Conservation (phyloP, 2,888 invertebrate genomes). For the Lapara coniferarum region DNA sequence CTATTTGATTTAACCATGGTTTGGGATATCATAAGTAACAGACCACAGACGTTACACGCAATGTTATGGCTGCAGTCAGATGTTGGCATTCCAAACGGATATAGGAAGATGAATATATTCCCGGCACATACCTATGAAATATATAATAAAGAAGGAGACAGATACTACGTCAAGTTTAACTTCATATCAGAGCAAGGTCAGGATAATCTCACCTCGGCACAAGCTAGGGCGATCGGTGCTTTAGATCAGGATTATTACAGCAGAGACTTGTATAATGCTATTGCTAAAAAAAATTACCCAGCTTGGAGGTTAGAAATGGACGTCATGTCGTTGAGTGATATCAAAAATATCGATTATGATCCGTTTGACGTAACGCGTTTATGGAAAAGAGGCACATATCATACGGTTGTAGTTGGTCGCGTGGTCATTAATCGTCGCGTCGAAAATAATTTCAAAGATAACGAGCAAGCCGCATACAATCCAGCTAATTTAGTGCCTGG, state of each 20-base stretch:
- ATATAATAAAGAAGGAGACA: slow-evolving; percentile 88
- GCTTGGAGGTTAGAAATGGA: slow-evolving; percentile 67
- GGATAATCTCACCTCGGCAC: slow-evolving; percentile 86
- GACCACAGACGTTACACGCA: slow-evolving; percentile 91
- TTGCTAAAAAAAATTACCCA: slow-evolving; percentile 84
- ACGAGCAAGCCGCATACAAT: slow-evolving; percentile 58
- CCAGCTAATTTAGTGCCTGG: slow-evolving; percentile 69
- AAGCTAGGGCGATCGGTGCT: slow-evolving; percentile 85
- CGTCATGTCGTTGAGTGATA: slow-evolving; percentile 52
- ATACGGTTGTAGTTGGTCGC: slow-evolving; percentile 56
- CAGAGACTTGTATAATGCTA: slow-evolving; percentile 93
- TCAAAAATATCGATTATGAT: slow-evolving; percentile 55
- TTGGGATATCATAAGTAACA: slow-evolving; percentile 93
- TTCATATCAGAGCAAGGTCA: slow-evolving; percentile 94
- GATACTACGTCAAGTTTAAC: slow-evolving; percentile 93
- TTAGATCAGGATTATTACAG: slow-evolving; percentile 92
- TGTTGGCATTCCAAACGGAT: slow-evolving; percentile 94
- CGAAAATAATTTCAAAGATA: slow-evolving; percentile 57
- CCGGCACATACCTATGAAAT: slow-evolving; percentile 95
- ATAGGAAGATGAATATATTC: slow-evolving; percentile 94
- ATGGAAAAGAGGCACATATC: slow-evolving; percentile 67
- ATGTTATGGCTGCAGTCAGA: slow-evolving; percentile 91
- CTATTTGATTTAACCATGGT: slow-evolving; percentile 92
- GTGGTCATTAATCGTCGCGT: slow-evolving; percentile 56
- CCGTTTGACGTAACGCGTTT: slow-evolving; percentile 63